Base-by-base conservation (phyloP, 2,113 vertebrate genomes). In the Paramormyrops kingsleyae region DNA sequence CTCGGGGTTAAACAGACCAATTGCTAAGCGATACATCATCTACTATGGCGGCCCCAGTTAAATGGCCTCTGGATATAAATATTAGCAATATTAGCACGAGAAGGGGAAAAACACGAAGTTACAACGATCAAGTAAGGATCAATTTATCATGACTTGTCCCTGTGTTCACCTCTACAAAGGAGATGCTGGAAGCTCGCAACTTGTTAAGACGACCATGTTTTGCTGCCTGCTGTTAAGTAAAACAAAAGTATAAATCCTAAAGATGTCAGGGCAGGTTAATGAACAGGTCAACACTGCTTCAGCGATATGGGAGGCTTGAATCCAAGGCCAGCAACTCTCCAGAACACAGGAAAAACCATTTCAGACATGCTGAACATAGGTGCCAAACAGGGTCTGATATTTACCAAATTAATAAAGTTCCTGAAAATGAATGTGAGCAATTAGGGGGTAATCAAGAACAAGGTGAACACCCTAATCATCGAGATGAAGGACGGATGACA, bases 1-100 rank as follows among this genome's bases (percentile, higher is more conserved):
- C 87, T 90, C 88, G 91, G 91, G 91, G 92, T 95, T 94, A 94
- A 94, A 93, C 77, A 88, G 93, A 94, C 94, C 94, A 94, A 94
- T 94, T 92, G 95, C 93, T 85, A 66, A 89, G 92, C 93, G 91
- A 95, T 96, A 92, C 91, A 96, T 96, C 94, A 96, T 21, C 15
- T 90, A 89, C 91, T 89, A 90, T 88, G 89, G 91, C 46, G 88
- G 92, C 92, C 92, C 70, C 90, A 89, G 92, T 95, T 95, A 95
- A 96, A 96, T 93, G 91, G 94, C 90, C 94, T 89, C 83, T 86
- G 94, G 95, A 96, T 96, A 97, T 96, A 96, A 97, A 97, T 96
- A 95, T 94, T 92, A 95, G 94, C 95, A 91, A 95, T 95, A 93
- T 42, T 39, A 94, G 91, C 88, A 19, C 46, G 52, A 87, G 52